These are phyloP conservation scores for Beaufortia kweichowensis DNA, from an alignment of 2,113 vertebrate species.

Conservation along the genomic window DNA sequence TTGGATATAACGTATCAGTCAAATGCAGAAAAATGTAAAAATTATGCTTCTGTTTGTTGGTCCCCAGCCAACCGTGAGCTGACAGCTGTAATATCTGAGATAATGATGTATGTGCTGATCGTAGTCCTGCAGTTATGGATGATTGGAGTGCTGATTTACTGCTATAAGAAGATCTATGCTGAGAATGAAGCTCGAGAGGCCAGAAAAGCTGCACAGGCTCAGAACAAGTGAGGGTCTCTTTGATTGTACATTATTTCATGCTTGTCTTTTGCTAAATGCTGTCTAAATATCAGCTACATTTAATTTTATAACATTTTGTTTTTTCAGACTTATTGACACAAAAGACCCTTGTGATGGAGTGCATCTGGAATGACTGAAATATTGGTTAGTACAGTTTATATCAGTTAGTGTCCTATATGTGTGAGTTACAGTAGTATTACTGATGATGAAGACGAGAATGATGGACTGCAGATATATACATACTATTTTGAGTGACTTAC, in stretches of 20 bases:
- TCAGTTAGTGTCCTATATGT: background rate
- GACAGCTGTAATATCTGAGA: conserved; percentile 82
- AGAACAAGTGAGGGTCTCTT: conserved; percentile 71
- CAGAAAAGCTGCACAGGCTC: conserved; percentile 62
- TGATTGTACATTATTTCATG: background rate
- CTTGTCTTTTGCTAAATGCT: background rate
- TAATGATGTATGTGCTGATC: conserved; percentile 89
- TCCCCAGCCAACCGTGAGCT: conserved; percentile 80
- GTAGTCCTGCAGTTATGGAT: conserved; percentile 87
- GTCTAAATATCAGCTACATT: background rate
- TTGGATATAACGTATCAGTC: too few relatives aligned
- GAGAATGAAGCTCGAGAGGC: conserved; percentile 75
- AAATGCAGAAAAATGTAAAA: background rate
- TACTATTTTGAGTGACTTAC: background rate
- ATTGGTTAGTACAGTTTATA: conserved; percentile 23
- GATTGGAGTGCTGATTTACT: conserved; percentile 82
- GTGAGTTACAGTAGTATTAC: background rate
- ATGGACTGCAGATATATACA: background rate
- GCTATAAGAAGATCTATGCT: conserved; percentile 83
- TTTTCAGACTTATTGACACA: conserved; percentile 57
- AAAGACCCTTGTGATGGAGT: conserved; percentile 68
- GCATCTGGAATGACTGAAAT: conserved; percentile 60
- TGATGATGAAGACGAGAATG: background rate
- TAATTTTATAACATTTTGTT: background rate
- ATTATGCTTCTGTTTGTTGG: background rate